A percentile compares a stretch with the other conserved stretches of the same genome.
phyloP scores from a whole-genome alignment of 2,113 vertebrate genomes.

The Potamarius usumacintae region DNA sequence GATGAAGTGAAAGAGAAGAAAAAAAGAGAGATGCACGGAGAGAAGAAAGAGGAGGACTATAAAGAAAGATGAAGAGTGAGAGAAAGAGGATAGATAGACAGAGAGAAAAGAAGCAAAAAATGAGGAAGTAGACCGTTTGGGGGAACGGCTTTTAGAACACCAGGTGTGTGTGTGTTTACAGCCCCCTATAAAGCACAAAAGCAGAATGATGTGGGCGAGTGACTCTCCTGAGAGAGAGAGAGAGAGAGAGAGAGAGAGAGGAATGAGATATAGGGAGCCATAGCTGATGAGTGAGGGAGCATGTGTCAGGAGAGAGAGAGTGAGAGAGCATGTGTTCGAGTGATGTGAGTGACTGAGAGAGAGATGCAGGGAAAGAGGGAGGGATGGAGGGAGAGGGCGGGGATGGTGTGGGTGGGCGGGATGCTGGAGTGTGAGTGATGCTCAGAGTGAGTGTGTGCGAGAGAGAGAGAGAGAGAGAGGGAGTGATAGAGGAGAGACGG shows the following conservation, averaged over 20 bases:
- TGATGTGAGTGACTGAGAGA: constrained; percentile 15
- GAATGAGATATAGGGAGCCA: constrained; percentile 11
- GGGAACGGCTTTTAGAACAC: neutral
- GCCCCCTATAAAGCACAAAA: constrained; percentile 5
- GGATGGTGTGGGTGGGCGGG: constrained; percentile 45
- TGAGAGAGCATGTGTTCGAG: neutral
- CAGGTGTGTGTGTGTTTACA: neutral
- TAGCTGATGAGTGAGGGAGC: neutral
- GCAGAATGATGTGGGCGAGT: neutral
- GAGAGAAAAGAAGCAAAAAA: neutral
- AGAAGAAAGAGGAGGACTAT: too few relatives aligned
- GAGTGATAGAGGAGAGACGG: constrained; percentile 52
- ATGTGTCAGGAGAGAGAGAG: neutral
- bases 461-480: constrained; percentile 57
- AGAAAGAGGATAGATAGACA: constrained; percentile 57
- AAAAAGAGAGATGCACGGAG: neutral
- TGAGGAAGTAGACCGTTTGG: neutral
- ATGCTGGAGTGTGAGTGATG: constrained; percentile 55
- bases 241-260: constrained; percentile 43
- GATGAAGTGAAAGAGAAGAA: neutral
- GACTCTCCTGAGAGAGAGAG: neutral
- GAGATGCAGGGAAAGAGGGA: constrained; percentile 6
- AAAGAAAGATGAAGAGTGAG: constrained; percentile 39
- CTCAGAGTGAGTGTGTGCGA: constrained; percentile 64
- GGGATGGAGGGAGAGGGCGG: constrained; percentile 19